Evolutionary conservation across 2,113 vertebrate species (phyloP).

Genomic region (Entelurus aequoreus): DNA sequence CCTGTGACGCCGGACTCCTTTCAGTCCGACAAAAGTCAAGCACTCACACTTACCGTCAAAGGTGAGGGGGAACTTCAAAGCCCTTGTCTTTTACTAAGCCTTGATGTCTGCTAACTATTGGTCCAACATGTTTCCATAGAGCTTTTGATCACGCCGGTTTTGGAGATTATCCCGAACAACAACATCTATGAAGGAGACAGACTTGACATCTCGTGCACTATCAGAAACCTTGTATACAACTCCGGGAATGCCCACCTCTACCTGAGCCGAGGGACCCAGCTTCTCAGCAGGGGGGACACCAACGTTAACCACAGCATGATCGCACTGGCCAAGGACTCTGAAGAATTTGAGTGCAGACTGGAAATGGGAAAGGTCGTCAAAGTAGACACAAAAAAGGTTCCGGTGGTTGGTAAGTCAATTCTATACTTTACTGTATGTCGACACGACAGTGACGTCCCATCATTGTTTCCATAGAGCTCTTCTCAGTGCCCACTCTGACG

Average conservation of each 20-base stretch:
- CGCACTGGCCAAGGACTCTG: conserved; percentile 21
- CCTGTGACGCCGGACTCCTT: rapidly evolving
- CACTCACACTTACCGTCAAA: conserved; percentile 32
- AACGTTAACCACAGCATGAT: conserved; percentile 21
- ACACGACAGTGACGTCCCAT: background rate
- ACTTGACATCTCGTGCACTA: conserved; percentile 46
- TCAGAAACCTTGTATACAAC: background rate
- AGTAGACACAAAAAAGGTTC: background rate
- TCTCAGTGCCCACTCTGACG: conserved; percentile 62
- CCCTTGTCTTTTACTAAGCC: background rate
- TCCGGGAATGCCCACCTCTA: background rate
- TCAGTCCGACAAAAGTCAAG: conserved; percentile 43
- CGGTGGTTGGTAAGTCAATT: conserved; percentile 58
- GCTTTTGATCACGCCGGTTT: conserved; percentile 27
- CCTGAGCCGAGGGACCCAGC: conserved; percentile 30
- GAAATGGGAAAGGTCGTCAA: conserved; percentile 23
- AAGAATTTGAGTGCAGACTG: conserved; percentile 54
- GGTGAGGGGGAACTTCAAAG: conserved; percentile 32
- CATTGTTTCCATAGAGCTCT: conserved; percentile 61
- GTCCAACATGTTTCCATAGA: conserved; percentile 42
- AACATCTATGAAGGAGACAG: conserved; percentile 65
- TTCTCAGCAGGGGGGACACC: conserved; percentile 4
- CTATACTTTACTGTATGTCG: too few species aligned
- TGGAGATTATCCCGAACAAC: conserved; percentile 46
- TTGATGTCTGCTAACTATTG: background rate